Base-by-base conservation (phyloP, 1,140 invertebrate species). In the Pogonus chalceus region DNA sequence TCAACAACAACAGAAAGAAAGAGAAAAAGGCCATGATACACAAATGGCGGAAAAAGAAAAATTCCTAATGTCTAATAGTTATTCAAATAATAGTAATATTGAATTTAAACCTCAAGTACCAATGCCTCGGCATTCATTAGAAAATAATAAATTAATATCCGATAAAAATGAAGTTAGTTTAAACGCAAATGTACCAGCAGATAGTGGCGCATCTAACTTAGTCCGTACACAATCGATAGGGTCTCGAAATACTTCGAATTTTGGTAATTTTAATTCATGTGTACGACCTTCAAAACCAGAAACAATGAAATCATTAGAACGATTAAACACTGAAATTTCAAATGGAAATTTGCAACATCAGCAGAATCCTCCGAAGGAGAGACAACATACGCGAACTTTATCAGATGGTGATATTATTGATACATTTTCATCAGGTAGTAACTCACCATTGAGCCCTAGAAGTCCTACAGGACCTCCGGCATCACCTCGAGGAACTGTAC, bases 391-490 rank as follows among this genome's bases (percentile, higher is more conserved):
- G 31, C 63, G 68, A 20, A 65, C 67, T 16, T 57, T 60, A 35
- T 70, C 68, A 10, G 68, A 70, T 43, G 67, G 68, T 0, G 63
- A 67, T 37, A 59, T 69, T 20, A 59, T 64, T 23, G 65, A 69
- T 35, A 22, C 51, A 50, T n/a, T n/a, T n/a, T 22, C 18, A 2
- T 52, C 21, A 23, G 3, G 23, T 63, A 24, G 49, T 54, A 18
- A 48, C 49, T 2, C 48, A 31, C 7, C 47, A 20, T 37, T 20
- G 43, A 21, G 35, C 23, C 23, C 47, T 3, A 39, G 24, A 21
- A 52, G 56, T 23, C 47, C 54, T 20, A 20, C 58, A 48, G 56
- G 59, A 24, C 61, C 64, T 23, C 66, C 66, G 9, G 58, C 64
- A 2, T 65, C 65, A 23, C 61, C 67, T 10, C 50, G 65, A 35